Evolutionary conservation across 2,888 invertebrate genomes (phyloP), one percentile per base, ranked within the genome.

Genomic region (Macrophya alboannulata): DNA sequence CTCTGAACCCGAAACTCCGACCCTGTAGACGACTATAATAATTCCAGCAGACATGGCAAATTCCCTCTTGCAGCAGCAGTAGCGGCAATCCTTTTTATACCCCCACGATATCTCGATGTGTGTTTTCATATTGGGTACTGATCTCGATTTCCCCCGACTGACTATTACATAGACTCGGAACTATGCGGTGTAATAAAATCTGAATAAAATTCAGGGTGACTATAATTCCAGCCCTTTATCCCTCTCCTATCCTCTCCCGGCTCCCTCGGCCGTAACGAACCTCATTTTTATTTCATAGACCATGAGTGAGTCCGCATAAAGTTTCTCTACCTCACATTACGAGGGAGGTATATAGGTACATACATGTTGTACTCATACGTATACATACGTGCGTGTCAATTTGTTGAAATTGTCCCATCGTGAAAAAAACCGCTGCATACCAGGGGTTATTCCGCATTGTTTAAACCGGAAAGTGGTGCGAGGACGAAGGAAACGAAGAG

Each of bases 1-100:
- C 1, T 31, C 31, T 31, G 31, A 31, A 3, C 1, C 31, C 3
- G 31, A 31, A 31, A 31, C 31, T 31, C 3, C 31, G 31, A 31
- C 31, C 31, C 31, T 31, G 31, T 31, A 31, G 1, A 68, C 37
- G 68, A 68, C 17, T 37, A 68, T 31, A 25, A 68, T 37, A 37
- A 68, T 68, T 68, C 8, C 37, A 37, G 68, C 68, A 68, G 68
- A 68, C 68, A 68, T 68, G 31, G 68, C 68, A 37, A 4, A 68
- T 68, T 68, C 31, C 37, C 6, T 31, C 8, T 5, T 37, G 25
- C 10, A 68, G 0, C 37, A 17, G 15, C 37, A 15, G 65, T 15
- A 31, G 6, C 62, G 25, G 10, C 1, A 62, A 62, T n/a, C 10
- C 62, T 10, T 62, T 62, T 62, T 62, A 62, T 62, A 25, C 25